A percentile compares a stretch with the other conserved stretches of the same genome.
Evolutionary conservation across 2,888 invertebrate genomes (phyloP).

Genomic region (Drosophila subsilvestris): DNA sequence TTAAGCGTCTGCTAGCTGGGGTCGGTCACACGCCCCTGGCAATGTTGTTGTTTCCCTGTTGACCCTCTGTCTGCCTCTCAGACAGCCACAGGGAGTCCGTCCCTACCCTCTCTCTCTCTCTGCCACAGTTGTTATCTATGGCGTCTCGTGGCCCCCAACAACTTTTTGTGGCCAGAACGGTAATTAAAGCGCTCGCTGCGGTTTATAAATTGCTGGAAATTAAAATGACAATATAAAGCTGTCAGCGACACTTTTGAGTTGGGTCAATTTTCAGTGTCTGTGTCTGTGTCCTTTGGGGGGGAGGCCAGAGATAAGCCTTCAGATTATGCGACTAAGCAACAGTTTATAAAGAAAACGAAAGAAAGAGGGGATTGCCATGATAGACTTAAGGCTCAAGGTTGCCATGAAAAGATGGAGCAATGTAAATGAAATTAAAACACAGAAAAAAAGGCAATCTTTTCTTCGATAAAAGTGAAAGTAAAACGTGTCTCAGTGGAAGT

Average conservation of each 20-base stretch:
- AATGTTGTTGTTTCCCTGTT: slow-evolving; percentile 46
- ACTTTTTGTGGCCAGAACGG: slow-evolving; percentile 58
- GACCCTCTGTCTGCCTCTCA: neutral
- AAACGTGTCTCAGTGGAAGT: neutral
- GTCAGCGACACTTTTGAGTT: slow-evolving; percentile 70
- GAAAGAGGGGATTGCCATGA: slow-evolving; percentile 2
- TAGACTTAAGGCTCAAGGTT: neutral
- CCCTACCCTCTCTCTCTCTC: neutral
- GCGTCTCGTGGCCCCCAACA: slow-evolving; percentile 54
- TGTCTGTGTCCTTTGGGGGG: slow-evolving; percentile 18
- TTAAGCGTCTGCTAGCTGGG: slow-evolving; percentile 63
- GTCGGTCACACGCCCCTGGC: slow-evolving; percentile 55
- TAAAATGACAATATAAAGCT: slow-evolving; percentile 77
- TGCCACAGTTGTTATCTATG: slow-evolving; percentile 53
- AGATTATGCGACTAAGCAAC: slow-evolving; percentile 48
- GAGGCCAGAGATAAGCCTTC: slow-evolving; percentile 37
- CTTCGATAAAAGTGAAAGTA: neutral
- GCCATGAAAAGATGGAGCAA: neutral
- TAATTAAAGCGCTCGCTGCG: slow-evolving; percentile 73
- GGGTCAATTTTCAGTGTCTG: slow-evolving; percentile 39
- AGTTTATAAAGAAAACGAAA: slow-evolving; percentile 38
- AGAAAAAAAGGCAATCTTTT: neutral
- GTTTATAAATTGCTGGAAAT: slow-evolving; percentile 71
- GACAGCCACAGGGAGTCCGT: slow-evolving; percentile 6
- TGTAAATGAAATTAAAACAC: neutral